phyloP scores from a whole-genome alignment of 2,113 vertebrate genomes.

The Origma solitaria region DNA sequence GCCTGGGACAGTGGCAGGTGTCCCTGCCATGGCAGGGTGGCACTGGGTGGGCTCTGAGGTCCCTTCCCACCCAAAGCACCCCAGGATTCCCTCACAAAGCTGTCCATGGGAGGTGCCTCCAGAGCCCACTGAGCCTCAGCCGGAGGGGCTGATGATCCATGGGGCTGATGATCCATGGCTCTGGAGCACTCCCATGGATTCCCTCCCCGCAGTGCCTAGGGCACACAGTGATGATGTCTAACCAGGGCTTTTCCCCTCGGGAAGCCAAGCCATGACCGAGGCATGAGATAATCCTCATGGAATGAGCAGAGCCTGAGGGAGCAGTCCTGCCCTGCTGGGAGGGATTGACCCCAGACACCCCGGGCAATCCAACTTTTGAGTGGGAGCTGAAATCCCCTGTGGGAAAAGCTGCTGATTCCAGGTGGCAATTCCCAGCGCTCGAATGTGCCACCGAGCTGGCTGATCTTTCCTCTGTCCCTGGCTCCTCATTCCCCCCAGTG shows the following conservation, averaged over 20 bases:
- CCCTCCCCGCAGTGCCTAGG: background rate
- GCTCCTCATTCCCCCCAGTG: too few species aligned
- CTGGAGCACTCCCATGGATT: background rate
- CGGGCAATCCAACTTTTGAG: accelerated
- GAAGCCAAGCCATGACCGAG: background rate
- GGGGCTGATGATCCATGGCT: background rate
- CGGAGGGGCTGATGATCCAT: accelerated
- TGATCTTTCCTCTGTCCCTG: background rate
- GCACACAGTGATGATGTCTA: too few species aligned
- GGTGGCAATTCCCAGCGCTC: background rate
- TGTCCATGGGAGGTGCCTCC: background rate
- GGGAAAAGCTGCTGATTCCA: background rate
- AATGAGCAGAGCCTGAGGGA: background rate
- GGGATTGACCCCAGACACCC: background rate
- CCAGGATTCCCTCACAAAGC: background rate
- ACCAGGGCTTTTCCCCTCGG: background rate
- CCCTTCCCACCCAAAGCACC: background rate
- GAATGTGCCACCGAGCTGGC: accelerated
- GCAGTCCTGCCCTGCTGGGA: background rate
- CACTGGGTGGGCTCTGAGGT: accelerated
- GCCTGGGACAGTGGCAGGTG: background rate
- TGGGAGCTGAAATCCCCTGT: background rate
- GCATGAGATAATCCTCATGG: background rate
- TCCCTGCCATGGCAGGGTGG: background rate
- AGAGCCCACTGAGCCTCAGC: background rate